phyloP scores from a whole-genome alignment of 2,888 invertebrate genomes.

The Busseola fusca region DNA sequence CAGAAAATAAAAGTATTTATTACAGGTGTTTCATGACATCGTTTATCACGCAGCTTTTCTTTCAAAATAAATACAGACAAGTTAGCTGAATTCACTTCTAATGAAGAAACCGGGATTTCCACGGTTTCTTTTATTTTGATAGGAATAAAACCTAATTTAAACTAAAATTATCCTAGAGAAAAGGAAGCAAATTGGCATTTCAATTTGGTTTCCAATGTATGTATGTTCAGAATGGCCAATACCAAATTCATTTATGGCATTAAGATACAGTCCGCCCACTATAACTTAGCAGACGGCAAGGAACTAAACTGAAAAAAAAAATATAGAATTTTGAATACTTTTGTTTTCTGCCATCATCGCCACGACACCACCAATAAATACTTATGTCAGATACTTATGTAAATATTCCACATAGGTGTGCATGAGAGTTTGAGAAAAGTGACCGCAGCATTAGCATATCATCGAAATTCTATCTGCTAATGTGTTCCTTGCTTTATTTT shows the following conservation, averaged over 20 bases:
- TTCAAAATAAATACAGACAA: neutral
- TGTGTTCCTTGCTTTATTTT: neutral
- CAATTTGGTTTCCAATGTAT: neutral
- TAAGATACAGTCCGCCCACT: neutral
- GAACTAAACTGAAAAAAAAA: constrained; percentile 1
- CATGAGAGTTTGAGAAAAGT: neutral
- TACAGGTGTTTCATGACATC: neutral
- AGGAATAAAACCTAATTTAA: neutral
- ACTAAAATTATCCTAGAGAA: neutral
- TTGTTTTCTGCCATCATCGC: neutral
- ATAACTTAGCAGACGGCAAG: neutral
- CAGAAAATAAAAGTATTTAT: neutral
- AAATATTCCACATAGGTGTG: neutral
- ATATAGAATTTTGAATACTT: neutral
- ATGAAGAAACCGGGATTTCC: neutral
- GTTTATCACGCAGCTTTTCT: neutral
- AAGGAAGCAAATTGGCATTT: neutral
- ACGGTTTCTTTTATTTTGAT: too few species aligned
- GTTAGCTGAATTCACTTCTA: too few species aligned
- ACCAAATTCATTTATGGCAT: constrained; percentile 2
- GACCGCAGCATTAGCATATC: neutral
- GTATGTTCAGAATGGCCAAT: neutral
- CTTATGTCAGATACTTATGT: neutral
- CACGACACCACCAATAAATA: neutral
- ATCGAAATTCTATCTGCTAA: neutral